Evolutionary conservation across 2,888 invertebrate species (phyloP).

Genomic region (Metacarcinus magister): DNA sequence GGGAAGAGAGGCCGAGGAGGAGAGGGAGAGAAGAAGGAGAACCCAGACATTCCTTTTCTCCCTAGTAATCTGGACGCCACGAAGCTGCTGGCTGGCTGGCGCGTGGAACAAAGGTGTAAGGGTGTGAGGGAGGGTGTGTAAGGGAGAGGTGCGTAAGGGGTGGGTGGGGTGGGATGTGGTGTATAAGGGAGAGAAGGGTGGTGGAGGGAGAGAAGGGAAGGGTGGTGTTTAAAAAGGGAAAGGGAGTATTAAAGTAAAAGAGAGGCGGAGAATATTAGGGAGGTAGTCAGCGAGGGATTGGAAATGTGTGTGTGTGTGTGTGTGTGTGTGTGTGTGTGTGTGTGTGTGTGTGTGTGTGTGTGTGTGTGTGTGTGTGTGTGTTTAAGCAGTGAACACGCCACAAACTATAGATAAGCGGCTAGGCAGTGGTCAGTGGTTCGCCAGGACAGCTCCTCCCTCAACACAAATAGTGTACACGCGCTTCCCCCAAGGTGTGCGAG

Average conservation of each 20-base stretch:
- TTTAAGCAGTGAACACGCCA: not conserved
- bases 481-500: not conserved
- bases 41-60: not conserved
- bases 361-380: conserved; percentile 8
- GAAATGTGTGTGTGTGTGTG: not conserved
- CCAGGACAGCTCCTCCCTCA: not conserved
- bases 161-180: not conserved
- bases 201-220: no score
- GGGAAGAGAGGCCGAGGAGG: not conserved
- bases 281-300: not conserved
- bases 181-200: no score
- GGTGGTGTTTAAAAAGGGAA: not conserved
- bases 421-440: not conserved
- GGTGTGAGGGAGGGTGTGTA: not conserved
- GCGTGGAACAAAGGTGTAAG: not conserved
- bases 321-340: conserved; percentile 26
- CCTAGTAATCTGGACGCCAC: not conserved
- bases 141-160: not conserved
- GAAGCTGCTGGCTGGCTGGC: not conserved
- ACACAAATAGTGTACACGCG: not conserved
- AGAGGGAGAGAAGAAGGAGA: not conserved
- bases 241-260: not conserved
- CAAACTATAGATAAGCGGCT: not conserved
- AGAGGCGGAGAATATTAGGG: not conserved
- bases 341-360: conserved; percentile 26